Base-by-base conservation (phyloP, 2,113 vertebrate species). In the Sorex araneus region DNA sequence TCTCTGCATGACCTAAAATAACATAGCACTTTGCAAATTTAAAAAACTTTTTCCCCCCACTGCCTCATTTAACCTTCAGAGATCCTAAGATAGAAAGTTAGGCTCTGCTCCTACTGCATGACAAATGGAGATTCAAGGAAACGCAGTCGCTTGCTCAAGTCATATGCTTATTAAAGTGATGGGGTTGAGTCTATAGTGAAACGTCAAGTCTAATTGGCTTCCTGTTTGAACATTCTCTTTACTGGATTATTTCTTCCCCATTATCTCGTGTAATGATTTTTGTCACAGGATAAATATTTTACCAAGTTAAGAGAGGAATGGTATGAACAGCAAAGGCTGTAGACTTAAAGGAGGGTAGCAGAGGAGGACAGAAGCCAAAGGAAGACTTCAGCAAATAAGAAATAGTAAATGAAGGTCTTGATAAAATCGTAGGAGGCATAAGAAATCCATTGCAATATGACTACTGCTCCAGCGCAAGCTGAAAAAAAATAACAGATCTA, bases 1-100 rank as follows among this genome's bases (percentile, higher is more conserved):
- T 21, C 18, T 34, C 19, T 23, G 12, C 1, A 25, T 36, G 27
- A 5, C 23, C 70, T 90, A 75, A 83, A 36, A 47, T 66, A 76
- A 83, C 13, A 40, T 15, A 47, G 34, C 73, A 27, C 23, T 82
- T 82, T 28, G 67, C 15, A 60, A 7, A 47, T 57, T 69, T 36
- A 34, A 91, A 40, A 73, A 40, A 73, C 19, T 40, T 6, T 23
- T 81, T 60, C 7, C 60, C 60, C 40, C 13, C 1, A 8, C 9
- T 76, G 28, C 34, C 28, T 94, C 40, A 43, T 89, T 83, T 89
- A 79, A 83, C 27, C 19, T 19, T 70, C 36, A 36, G 15, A 63
- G 19, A 47, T 71, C 32, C 30, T 54, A 60, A 77, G 13, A 50
- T 63, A 84, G 50, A 63, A 54, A 60, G 16, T 64, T 36, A 23